Evolutionary conservation across 2,113 vertebrate species (phyloP), one percentile per base, ranked within the genome.

Genomic region (Cygnus buccinator): DNA sequence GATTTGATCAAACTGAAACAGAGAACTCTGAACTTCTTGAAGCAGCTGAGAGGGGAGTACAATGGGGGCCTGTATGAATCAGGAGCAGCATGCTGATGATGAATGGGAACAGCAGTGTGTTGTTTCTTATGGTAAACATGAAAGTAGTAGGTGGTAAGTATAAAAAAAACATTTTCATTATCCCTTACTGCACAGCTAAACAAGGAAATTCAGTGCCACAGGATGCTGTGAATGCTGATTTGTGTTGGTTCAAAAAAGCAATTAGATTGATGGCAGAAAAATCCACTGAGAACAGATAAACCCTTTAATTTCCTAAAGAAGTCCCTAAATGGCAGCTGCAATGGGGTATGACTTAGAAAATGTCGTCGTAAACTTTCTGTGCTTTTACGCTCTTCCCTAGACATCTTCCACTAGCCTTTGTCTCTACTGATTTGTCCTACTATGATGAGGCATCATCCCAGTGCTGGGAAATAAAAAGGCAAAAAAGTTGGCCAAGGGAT

Each of bases 91-190:
- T 81, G 61, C 84, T 87, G 87, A 20, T 80, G 59, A 39, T 94
- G 84, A 91, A 89, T 84, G 59, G 57, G 44, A 94, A 91, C 68
- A 87, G 76, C 63, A 91, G 18, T 54, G 59, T 89, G 68, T 77
- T 91, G 73, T 89, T 95, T 89, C 65, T 93, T 87, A 26, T 74
- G 77, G 61, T 91, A 84, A 89, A 94, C 74, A 58, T 44, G 59
- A 96, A 87, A 93, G 57, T 87, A 74, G 84, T 91, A 87, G 70
- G 80, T 91, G 76, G 77, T 66, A 94, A 89, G 15, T 50, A 77
- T 83, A 37, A 80, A 89, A 88, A 28, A 37, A 43, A 8, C 2
- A 9, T 84, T 91, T 93, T 82, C 48, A 26, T 33, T 88, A 13
- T 87, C 41, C 31, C 83, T 5, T 84, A 33, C 29, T 52, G 50